Conservation (phyloP, 2,113 vertebrate genomes). For the Pelecanoides urinatrix region DNA sequence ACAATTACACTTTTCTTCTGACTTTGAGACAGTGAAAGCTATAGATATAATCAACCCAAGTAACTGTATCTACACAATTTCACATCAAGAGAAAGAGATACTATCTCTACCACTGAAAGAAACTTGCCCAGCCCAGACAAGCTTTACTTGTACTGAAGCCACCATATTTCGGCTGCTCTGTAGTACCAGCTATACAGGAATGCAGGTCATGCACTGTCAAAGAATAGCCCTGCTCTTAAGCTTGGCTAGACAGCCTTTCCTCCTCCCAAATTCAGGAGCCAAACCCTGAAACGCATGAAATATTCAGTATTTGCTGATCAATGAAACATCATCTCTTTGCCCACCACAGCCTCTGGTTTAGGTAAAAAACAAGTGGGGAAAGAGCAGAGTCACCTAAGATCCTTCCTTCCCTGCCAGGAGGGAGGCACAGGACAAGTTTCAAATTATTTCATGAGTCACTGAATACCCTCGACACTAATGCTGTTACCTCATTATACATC, state of each 20-base stretch:
- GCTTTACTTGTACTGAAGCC: background rate
- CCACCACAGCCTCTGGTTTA: background rate
- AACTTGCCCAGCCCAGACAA: background rate
- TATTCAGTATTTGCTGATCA: background rate
- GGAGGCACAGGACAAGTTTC: background rate
- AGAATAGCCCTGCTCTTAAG: background rate
- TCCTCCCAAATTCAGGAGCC: background rate
- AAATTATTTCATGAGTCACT: background rate
- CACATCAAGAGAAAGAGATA: background rate
- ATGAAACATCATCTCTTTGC: background rate
- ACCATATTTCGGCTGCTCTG: background rate
- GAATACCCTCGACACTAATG: background rate
- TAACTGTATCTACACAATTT: background rate
- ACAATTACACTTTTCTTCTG: background rate
- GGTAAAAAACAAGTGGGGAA: background rate
- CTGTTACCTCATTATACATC: background rate
- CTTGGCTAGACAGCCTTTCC: background rate
- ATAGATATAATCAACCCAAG: background rate
- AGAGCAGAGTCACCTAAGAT: background rate
- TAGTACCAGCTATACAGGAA: background rate
- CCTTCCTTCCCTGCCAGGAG: fast-evolving
- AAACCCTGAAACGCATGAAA: background rate
- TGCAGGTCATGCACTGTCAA: background rate
- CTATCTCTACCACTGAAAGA: background rate
- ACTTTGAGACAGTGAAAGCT: background rate